Percentiles rank a stretch among this genome's conserved stretches.
Conservation (phyloP, 2,888 invertebrate species). For the Brachypterus glaber region DNA sequence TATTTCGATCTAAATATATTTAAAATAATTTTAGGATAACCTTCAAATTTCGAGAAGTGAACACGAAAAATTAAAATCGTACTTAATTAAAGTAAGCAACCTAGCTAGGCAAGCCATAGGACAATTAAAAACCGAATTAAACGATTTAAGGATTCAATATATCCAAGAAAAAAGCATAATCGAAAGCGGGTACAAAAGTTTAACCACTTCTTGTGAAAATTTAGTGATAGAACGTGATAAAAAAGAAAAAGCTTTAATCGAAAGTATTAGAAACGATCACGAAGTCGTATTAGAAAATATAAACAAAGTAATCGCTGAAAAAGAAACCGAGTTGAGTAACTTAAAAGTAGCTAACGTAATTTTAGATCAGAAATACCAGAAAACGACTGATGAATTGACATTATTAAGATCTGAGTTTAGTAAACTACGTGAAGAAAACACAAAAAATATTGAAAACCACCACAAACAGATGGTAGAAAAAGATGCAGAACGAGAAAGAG, state of each 20-base stretch:
- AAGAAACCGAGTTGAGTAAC: background rate
- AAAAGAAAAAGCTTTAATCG: slow-evolving; percentile 51
- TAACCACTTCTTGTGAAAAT: slow-evolving; percentile 45
- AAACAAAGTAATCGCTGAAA: background rate
- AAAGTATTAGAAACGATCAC: slow-evolving; percentile 53
- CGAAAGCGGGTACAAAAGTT: slow-evolving; percentile 16
- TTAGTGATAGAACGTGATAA: slow-evolving; percentile 46
- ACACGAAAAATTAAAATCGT: slow-evolving; percentile 51
- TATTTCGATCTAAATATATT: no score
- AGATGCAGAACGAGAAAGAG: slow-evolving; percentile 43
- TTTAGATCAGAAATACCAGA: slow-evolving; percentile 17
- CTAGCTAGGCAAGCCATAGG: slow-evolving; percentile 48
- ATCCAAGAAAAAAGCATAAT: slow-evolving; percentile 12
- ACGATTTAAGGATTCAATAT: slow-evolving; percentile 22
- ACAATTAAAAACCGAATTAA: slow-evolving; percentile 52
- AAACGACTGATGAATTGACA: slow-evolving; percentile 21
- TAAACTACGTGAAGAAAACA: slow-evolving; percentile 15
- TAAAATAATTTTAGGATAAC: slow-evolving; percentile 68
- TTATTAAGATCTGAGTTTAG: slow-evolving; percentile 30
- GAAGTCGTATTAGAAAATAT: slow-evolving; percentile 47
- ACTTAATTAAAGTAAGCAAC: slow-evolving; percentile 45
- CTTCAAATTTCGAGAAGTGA: slow-evolving; percentile 57
- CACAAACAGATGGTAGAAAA: slow-evolving; percentile 34
- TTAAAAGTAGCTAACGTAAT: background rate
- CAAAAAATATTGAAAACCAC: slow-evolving; percentile 19